A percentile compares a stretch with the other conserved stretches of the same genome.
Conservation (phyloP, 1,140 invertebrate genomes). For the Drosophila sp. region DNA sequence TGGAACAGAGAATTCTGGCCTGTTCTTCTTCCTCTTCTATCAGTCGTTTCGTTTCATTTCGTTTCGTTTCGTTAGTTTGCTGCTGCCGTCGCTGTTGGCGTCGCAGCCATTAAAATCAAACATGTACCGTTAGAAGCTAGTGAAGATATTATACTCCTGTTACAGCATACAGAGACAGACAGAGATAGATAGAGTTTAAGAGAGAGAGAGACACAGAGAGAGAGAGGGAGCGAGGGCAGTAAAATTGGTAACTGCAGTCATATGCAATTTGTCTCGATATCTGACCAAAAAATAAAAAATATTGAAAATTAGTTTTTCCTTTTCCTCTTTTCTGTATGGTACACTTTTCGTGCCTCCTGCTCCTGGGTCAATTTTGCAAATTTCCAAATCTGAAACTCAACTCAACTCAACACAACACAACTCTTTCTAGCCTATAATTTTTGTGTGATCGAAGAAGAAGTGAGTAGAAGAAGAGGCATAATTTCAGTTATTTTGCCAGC, state of each 20-base stretch:
- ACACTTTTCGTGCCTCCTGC: conserved; percentile 13
- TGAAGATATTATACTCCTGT: conserved; percentile 28
- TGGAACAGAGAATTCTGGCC: conserved; percentile 3
- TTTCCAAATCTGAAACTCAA: background rate
- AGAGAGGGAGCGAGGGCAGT: background rate
- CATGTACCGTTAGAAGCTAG: conserved; percentile 33
- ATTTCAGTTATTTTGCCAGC: conserved; percentile 21
- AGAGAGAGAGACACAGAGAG: background rate
- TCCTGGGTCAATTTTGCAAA: conserved; percentile 5
- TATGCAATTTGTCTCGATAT: conserved; percentile 17
- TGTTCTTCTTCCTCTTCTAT: conserved; percentile 7
- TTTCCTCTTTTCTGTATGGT: background rate
- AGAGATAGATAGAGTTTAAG: background rate
- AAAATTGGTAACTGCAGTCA: background rate
- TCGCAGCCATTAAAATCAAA: conserved; percentile 6
- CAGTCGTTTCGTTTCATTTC: conserved; percentile 12
- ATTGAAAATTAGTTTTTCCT: conserved; percentile 15
- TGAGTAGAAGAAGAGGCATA: conserved; percentile 11
- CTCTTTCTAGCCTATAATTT: conserved; percentile 17
- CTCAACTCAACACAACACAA: background rate
- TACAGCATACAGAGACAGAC: conserved; percentile 25
- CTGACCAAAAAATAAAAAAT: conserved; percentile 9
- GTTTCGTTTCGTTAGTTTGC: conserved; percentile 9
- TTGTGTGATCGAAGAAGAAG: conserved; percentile 1
- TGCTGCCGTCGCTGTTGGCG: background rate